These are phyloP conservation scores for Lophochroa leadbeateri DNA, from an alignment of 2,113 vertebrate species.

Conservation along the genomic window DNA sequence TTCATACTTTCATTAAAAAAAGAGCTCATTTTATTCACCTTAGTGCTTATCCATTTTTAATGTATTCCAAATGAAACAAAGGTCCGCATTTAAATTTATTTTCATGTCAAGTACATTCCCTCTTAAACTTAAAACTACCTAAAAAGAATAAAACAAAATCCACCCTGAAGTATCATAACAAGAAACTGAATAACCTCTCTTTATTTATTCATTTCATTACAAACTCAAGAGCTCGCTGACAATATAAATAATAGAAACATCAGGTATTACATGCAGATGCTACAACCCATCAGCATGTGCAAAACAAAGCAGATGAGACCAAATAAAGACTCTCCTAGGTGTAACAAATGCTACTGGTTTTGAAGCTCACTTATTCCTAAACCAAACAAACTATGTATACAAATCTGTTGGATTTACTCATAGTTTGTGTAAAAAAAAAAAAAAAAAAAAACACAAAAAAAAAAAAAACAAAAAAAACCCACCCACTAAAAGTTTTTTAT, in stretches of 20 bases:
- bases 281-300: neutral
- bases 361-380: neutral
- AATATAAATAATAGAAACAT: neutral
- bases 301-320: conserved; percentile 27
- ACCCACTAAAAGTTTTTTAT: too few relatives aligned
- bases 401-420: neutral
- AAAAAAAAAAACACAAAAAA: too few relatives aligned
- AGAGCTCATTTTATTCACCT: conserved; percentile 36
- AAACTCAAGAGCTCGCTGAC: neutral
- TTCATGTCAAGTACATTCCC: neutral
- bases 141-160: neutral
- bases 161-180: neutral
- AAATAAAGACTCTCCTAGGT: neutral
- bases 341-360: neutral
- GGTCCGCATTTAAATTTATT: neutral
- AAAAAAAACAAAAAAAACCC: too few relatives aligned
- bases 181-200: neutral
- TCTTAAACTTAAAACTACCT: conserved; percentile 1
- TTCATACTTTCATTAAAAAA: conserved; percentile 44
- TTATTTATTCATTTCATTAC: neutral
- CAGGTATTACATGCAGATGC: conserved; percentile 11
- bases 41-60: conserved; percentile 45
- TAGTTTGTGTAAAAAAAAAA: neutral
- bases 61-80: conserved; percentile 40
- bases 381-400: neutral